Conservation (phyloP, 2,113 vertebrate genomes). For the Dryoscopus gambensis region DNA sequence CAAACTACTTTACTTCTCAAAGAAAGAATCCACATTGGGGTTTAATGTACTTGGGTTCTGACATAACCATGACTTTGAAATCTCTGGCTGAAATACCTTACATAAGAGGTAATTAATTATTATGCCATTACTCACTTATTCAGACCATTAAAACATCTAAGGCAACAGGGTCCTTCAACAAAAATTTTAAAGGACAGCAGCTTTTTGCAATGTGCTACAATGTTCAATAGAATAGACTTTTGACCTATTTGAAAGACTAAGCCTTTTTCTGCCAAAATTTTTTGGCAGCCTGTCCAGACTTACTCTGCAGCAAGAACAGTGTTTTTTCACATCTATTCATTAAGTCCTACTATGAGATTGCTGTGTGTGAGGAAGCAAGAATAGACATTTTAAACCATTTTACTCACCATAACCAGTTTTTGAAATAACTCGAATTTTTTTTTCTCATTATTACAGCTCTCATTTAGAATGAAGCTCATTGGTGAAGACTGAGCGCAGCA, state of each 20-base stretch:
- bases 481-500: neutral
- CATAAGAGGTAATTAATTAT: slow-evolving; percentile 50
- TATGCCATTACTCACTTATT: slow-evolving; percentile 31
- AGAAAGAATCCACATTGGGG: slow-evolving; percentile 9
- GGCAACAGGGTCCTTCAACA: neutral
- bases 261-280: neutral
- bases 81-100: slow-evolving; percentile 20
- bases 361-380: neutral
- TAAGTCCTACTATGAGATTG: neutral
- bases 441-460: neutral
- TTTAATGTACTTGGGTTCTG: slow-evolving; percentile 24
- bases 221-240: slow-evolving; percentile 17
- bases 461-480: neutral
- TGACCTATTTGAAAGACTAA: neutral
- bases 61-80: slow-evolving; percentile 40
- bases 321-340: slow-evolving; percentile 35
- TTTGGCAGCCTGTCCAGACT: slow-evolving; percentile 42
- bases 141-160: neutral
- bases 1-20: slow-evolving; percentile 19
- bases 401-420: neutral
- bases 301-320: slow-evolving; percentile 10
- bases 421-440: neutral
- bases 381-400: slow-evolving; percentile 7
- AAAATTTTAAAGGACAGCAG: slow-evolving; percentile 27
- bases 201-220: slow-evolving; percentile 15